phyloP scores from a whole-genome alignment of 1,140 invertebrate genomes.

The Anastrepha obliqua region DNA sequence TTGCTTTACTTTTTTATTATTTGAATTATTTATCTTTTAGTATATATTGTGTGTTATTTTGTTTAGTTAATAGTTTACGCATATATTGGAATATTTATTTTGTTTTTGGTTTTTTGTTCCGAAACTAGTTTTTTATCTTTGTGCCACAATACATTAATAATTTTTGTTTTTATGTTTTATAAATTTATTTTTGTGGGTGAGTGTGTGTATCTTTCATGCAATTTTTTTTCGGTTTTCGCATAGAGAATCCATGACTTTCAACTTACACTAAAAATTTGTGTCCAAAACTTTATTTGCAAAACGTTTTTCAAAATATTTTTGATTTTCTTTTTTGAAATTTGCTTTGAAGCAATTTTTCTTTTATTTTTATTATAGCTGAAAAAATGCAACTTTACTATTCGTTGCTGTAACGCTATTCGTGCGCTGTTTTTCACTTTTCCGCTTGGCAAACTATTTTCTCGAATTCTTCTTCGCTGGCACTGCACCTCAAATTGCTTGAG shows the following conservation, averaged over 20 bases:
- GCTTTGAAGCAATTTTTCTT: not conserved
- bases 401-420: not conserved
- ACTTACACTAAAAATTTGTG: constrained; percentile 42
- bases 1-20: constrained; percentile 3
- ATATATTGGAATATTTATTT: constrained; percentile 38
- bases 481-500: not conserved
- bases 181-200: not conserved
- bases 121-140: constrained; percentile 42
- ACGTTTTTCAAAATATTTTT: constrained; percentile 52
- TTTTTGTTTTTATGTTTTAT: not conserved
- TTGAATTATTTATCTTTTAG: not conserved
- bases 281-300: constrained; percentile 48
- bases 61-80: constrained; percentile 1
- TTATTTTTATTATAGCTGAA: not conserved
- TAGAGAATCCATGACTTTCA: constrained; percentile 28
- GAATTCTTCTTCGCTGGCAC: not conserved
- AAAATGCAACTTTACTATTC: not conserved
- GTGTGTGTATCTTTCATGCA: constrained; percentile 27
- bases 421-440: not conserved
- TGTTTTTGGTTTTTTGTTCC: constrained; percentile 22
- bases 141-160: constrained; percentile 50
- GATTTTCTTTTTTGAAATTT: constrained; percentile 1
- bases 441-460: not conserved
- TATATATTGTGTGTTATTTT: not conserved
- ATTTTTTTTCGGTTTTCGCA: constrained; percentile 34